phyloP scores from a whole-genome alignment of 2,888 invertebrate species.

The Melanophora roralis region DNA sequence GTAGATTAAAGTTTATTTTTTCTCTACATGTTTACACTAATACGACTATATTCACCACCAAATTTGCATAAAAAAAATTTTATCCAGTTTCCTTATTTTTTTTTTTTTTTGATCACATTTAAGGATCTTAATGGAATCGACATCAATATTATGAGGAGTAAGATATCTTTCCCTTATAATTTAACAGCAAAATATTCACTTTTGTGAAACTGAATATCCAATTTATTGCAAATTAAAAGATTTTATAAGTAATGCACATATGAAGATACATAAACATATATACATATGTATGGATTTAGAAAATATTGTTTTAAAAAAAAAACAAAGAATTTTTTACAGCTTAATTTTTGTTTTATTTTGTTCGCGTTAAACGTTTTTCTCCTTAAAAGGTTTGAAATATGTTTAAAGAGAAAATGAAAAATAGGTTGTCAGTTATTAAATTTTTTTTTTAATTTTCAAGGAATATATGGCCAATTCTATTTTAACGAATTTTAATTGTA shows the following conservation, averaged over 20 bases:
- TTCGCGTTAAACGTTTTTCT: background rate
- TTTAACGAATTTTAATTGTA: too few relatives aligned
- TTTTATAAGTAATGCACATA: too few relatives aligned
- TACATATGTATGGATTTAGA: slow-evolving; percentile 39
- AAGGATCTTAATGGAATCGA: slow-evolving; percentile 38
- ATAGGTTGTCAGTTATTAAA: background rate
- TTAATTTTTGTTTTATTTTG: background rate
- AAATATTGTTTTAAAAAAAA: slow-evolving; percentile 44
- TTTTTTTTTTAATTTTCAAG: background rate
- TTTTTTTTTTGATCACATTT: background rate
- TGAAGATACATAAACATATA: background rate
- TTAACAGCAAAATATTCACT: background rate
- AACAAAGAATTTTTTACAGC: background rate
- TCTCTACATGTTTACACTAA: background rate
- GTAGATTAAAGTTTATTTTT: slow-evolving; percentile 4
- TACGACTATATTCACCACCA: background rate
- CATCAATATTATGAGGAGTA: slow-evolving; percentile 26
- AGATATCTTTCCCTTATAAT: background rate
- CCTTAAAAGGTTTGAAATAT: background rate
- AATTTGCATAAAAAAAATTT: slow-evolving; percentile 48
- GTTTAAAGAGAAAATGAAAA: background rate
- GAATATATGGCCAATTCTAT: too few relatives aligned
- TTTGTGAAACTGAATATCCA: too few relatives aligned
- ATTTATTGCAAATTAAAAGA: too few relatives aligned
- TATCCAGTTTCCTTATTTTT: background rate